Percentiles rank a stretch among this genome's conserved stretches.
phyloP scores from a whole-genome alignment of 2,113 vertebrate species.

The Scomber colias region DNA sequence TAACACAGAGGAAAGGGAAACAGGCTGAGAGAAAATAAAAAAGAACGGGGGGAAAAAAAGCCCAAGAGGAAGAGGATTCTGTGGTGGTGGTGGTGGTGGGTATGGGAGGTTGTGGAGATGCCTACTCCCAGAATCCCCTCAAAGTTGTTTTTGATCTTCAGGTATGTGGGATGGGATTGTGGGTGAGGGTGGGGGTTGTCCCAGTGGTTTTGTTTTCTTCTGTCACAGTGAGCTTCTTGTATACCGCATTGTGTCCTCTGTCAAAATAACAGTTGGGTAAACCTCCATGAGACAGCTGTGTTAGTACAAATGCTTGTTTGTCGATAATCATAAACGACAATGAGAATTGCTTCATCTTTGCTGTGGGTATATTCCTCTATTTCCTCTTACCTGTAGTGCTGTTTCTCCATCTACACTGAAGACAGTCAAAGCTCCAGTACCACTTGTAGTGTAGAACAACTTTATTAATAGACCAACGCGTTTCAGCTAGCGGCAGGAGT shows the following conservation, averaged over 20 bases:
- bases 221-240: conserved; percentile 4
- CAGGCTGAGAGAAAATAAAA: neutral
- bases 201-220: conserved; percentile 23
- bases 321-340: neutral
- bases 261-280: neutral
- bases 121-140: conserved; percentile 29
- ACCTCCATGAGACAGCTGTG: neutral
- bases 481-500: too few relatives aligned
- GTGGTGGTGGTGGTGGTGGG: neutral
- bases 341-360: neutral
- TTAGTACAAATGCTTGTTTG: too few relatives aligned
- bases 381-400: neutral
- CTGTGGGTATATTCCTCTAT: neutral
- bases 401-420: too few relatives aligned
- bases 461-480: too few relatives aligned
- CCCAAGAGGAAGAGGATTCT: neutral
- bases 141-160: conserved; percentile 46
- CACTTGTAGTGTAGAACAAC: too few relatives aligned
- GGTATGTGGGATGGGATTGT: neutral
- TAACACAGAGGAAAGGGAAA: conserved; percentile 36
- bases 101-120: neutral
- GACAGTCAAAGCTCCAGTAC: too few relatives aligned
- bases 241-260: conserved; percentile 11
- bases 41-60: neutral
- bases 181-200: neutral